phyloP scores from a whole-genome alignment of 92 coral and sea anemone genomes.

The Epizoanthus stellaris region DNA sequence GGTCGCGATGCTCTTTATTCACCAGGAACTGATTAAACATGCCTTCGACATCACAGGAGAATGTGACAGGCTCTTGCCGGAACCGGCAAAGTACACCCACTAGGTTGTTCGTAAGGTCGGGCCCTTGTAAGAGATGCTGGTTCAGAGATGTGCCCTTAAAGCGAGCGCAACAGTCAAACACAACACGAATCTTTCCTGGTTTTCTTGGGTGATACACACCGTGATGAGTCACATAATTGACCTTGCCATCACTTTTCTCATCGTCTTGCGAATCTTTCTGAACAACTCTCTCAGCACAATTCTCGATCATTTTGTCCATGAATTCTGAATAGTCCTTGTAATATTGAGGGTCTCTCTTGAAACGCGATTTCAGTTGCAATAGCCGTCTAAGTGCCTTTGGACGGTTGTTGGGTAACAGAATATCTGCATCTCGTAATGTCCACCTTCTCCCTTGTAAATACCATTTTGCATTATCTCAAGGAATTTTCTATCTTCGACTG shows the following conservation, averaged over 20 bases:
- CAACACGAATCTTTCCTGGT: not conserved
- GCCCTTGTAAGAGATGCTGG: not conserved
- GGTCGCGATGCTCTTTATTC: not conserved
- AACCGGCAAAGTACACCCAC: not conserved
- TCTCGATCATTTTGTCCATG: too few relatives aligned
- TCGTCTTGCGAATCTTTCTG: too few relatives aligned
- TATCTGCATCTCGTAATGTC: slow-evolving; percentile 24
- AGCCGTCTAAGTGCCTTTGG: not conserved
- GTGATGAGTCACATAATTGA: slow-evolving; percentile 44
- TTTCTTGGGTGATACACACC: slow-evolving; percentile 42
- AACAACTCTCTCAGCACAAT: too few relatives aligned
- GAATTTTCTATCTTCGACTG: slow-evolving; percentile 60
- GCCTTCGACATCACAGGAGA: not conserved
- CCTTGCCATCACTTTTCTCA: not conserved
- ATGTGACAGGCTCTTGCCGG: not conserved
- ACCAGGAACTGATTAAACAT: not conserved
- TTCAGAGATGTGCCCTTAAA: slow-evolving; percentile 7
- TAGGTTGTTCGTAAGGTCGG: not conserved
- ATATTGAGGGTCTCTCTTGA: too few relatives aligned
- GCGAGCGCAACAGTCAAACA: not conserved
- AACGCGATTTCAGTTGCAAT: too few relatives aligned
- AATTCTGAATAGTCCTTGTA: too few relatives aligned
- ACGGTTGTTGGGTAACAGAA: too few relatives aligned
- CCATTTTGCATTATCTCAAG: slow-evolving; percentile 25
- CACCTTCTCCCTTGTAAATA: slow-evolving; percentile 8